Evolutionary conservation across 1,140 invertebrate genomes (phyloP).

Genomic region (Drosophila santomea): DNA sequence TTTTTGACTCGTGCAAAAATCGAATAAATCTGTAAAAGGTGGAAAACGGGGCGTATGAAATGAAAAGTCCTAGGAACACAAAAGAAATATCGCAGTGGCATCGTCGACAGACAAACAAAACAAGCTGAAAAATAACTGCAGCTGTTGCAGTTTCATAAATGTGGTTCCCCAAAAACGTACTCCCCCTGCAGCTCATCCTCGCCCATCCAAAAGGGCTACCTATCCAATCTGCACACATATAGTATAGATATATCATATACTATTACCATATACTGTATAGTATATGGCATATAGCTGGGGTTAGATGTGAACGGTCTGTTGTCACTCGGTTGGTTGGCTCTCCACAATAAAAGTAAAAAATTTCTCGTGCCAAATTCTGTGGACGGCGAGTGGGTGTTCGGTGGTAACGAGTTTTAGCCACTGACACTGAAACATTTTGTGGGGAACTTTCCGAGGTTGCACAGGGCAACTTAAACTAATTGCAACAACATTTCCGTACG

Average conservation of each 20-base stretch:
- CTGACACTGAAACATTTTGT: slow-evolving; percentile 37
- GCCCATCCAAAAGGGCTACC: slow-evolving; percentile 26
- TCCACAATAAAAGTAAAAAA: slow-evolving; percentile 54
- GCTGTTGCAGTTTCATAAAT: slow-evolving; percentile 82
- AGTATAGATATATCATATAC: not conserved
- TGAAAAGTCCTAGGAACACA: slow-evolving; percentile 3
- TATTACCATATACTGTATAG: not conserved
- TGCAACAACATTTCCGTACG: slow-evolving; percentile 49
- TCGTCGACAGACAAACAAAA: slow-evolving; percentile 58
- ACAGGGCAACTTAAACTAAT: slow-evolving; percentile 61
- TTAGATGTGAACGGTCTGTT: slow-evolving; percentile 20
- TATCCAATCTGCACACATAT: slow-evolving; percentile 14
- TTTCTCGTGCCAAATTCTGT: slow-evolving; percentile 52
- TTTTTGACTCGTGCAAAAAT: slow-evolving; percentile 26
- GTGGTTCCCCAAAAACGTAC: slow-evolving; percentile 42
- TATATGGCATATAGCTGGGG: slow-evolving; percentile 27
- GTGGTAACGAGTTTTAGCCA: slow-evolving; percentile 47
- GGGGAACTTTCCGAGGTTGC: slow-evolving; percentile 44
- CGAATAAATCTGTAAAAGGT: slow-evolving; percentile 58
- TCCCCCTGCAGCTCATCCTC: slow-evolving; percentile 1
- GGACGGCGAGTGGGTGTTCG: not conserved
- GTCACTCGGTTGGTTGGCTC: slow-evolving; percentile 32
- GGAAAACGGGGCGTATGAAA: not conserved
- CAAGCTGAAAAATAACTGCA: slow-evolving; percentile 76
- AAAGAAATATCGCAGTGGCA: slow-evolving; percentile 36